These are phyloP conservation scores for Anagrus nilaparvatae DNA, from an alignment of 1,140 invertebrate genomes.

Conservation along the genomic window DNA sequence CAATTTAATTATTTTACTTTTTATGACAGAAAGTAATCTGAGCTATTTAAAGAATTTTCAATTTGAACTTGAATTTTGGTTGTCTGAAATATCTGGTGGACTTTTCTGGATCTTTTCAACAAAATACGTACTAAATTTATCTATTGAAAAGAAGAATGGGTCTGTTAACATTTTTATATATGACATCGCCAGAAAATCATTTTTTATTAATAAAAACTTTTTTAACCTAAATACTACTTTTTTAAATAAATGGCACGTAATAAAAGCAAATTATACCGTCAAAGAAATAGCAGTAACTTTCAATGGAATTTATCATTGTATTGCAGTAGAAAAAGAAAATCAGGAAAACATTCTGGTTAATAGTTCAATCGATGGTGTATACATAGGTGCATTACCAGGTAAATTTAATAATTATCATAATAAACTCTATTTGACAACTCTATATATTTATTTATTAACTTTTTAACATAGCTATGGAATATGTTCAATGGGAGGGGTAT, in stretches of 20 bases:
- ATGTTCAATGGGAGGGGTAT: too few species aligned
- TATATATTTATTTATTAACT: too few species aligned
- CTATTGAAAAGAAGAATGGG: conserved; percentile 67
- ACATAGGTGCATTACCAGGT: conserved; percentile 82
- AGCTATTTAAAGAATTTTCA: conserved; percentile 58
- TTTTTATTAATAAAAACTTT: conserved; percentile 48
- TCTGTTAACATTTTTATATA: conserved; percentile 64
- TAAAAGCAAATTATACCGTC: conserved; percentile 62
- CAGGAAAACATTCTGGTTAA: too few species aligned
- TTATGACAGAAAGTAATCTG: conserved; percentile 57
- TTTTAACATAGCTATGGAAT: too few species aligned
- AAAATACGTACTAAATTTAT: conserved; percentile 54
- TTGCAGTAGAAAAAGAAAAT: too few species aligned
- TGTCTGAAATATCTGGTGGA: conserved; percentile 69
- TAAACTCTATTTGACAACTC: conserved; percentile 1
- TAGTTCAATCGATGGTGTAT: conserved; percentile 56
- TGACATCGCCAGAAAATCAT: conserved; percentile 50
- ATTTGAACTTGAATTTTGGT: conserved; percentile 73
- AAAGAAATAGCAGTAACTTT: conserved; percentile 61
- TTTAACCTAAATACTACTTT: conserved; percentile 58
- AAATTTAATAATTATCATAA: conserved; percentile 15
- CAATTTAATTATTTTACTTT: conserved; percentile 13
- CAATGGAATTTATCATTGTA: conserved; percentile 52
- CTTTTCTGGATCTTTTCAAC: conserved; percentile 62
- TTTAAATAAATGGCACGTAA: conserved; percentile 79